Evolutionary conservation across 2,888 invertebrate species (phyloP).

Genomic region (Ellobium chinense): DNA sequence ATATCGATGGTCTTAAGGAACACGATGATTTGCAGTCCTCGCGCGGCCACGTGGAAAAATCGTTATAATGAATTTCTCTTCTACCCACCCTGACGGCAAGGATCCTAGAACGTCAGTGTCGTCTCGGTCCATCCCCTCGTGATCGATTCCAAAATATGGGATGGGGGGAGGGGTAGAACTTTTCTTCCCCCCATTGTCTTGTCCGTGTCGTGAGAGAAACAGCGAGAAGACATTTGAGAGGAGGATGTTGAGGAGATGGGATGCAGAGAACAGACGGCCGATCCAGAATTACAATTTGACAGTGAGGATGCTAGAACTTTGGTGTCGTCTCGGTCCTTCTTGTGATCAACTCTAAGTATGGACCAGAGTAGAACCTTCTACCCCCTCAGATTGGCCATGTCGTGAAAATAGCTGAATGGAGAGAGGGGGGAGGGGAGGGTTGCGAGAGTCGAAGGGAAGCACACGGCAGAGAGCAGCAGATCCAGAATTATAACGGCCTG

Average conservation of each 20-base stretch:
- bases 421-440: background rate
- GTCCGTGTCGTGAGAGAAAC: no score
- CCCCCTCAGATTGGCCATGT: no score
- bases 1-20: background rate
- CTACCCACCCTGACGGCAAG: background rate
- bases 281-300: no score
- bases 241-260: no score
- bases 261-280: no score
- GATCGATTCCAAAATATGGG: no score
- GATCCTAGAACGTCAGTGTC: background rate
- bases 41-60: background rate
- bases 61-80: background rate
- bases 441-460: background rate
- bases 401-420: no score
- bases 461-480: background rate
- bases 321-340: slow-evolving; percentile 4
- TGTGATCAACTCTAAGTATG: background rate
- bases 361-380: background rate
- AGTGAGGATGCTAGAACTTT: background rate
- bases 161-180: no score
- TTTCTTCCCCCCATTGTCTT: no score
- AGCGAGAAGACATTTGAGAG: no score
- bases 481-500: background rate
- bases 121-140: no score
- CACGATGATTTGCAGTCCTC: background rate